Conservation (phyloP, 1,140 invertebrate species). For the Metaphire vulgaris region DNA sequence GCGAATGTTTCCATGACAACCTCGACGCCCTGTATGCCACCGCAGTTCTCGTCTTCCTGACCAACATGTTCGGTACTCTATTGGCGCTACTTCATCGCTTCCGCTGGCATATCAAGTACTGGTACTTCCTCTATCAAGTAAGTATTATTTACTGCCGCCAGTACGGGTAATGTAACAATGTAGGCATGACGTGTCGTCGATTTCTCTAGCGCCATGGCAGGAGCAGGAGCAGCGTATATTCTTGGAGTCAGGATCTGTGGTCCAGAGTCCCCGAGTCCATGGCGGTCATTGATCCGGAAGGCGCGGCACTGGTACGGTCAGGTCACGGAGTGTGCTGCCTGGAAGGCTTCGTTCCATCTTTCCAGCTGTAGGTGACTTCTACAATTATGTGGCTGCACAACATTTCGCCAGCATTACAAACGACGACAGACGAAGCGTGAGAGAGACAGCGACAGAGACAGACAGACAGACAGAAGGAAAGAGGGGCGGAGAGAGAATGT, state of each 20-base stretch:
- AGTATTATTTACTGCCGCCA: background rate
- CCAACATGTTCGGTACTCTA: background rate
- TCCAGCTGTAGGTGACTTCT: too few species aligned
- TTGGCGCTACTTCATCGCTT: background rate
- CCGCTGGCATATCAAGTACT: background rate
- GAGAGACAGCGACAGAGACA: too few species aligned
- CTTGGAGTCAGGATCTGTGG: background rate
- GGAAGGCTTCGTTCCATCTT: too few species aligned
- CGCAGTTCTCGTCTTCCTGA: background rate
- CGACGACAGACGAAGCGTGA: too few species aligned
- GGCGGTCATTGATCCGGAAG: background rate
- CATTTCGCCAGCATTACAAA: too few species aligned
- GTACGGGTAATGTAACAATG: background rate
- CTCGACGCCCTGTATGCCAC: background rate
- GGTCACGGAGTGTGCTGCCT: too few species aligned
- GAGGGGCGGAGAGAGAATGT: background rate
- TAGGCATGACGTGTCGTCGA: background rate
- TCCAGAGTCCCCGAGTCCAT: background rate
- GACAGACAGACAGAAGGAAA: background rate
- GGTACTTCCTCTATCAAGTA: background rate
- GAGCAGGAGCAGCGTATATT: background rate
- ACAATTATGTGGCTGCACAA: too few species aligned
- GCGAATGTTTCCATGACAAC: background rate
- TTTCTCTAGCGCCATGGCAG: background rate
- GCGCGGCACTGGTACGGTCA: too few species aligned